These are phyloP conservation scores for Decapterus maruadsi DNA, from an alignment of 2,797 vertebrate species.

Conservation along the genomic window DNA sequence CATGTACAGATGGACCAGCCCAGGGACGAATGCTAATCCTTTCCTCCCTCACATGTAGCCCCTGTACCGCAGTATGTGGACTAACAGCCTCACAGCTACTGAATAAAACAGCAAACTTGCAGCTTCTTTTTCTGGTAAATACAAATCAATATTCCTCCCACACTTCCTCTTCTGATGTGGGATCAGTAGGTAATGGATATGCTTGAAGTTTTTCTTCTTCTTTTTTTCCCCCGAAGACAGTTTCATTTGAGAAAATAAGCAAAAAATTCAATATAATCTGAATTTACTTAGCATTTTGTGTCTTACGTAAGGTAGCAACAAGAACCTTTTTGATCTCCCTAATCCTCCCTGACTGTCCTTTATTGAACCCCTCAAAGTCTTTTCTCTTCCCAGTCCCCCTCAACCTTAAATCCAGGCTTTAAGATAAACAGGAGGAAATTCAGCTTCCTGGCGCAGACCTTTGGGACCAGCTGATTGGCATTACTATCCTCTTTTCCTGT, in stretches of 20 bases:
- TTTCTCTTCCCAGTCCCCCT: conserved; percentile 38
- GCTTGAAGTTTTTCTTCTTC: conserved; percentile 17
- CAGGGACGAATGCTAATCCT: conserved; percentile 37
- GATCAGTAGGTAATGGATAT: conserved; percentile 12
- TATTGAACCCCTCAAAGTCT: conserved; percentile 55
- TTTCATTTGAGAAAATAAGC: conserved; percentile 39
- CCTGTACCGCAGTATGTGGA: conserved; percentile 13
- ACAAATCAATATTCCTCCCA: conserved; percentile 29
- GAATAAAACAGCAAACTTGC: conserved; percentile 28
- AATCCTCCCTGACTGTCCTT: conserved; percentile 67
- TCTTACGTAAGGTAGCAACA: conserved; percentile 47
- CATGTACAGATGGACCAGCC: conserved; percentile 68
- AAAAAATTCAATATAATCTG: conserved; percentile 40
- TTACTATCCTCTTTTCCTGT: conserved; percentile 44
- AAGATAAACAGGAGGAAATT: conserved; percentile 65
- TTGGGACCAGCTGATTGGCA: conserved; percentile 48
- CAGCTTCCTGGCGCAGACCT: conserved; percentile 18
- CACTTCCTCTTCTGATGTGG: conserved; percentile 1
- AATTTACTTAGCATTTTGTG: conserved; percentile 37
- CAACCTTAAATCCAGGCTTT: conserved; percentile 65
- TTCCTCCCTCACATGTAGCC: conserved; percentile 28
- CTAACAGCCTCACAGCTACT: background rate
- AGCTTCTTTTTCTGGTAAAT: conserved; percentile 9
- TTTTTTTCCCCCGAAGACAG: background rate
- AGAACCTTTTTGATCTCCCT: conserved; percentile 50